Conservation (phyloP, 2,797 vertebrate species). For the Notamacropus eugenii region DNA sequence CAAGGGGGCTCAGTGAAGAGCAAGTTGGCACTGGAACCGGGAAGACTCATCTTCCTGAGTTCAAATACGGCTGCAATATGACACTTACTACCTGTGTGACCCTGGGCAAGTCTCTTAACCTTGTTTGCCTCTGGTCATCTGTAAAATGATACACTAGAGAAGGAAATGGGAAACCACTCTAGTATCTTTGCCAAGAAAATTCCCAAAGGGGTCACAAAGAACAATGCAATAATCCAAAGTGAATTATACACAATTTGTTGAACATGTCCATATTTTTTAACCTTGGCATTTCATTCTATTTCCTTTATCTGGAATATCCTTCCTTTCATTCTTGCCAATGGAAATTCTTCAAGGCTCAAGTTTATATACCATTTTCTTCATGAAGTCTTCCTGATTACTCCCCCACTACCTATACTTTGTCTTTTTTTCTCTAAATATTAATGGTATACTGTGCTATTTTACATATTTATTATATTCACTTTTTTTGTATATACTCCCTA, state of each 20-base stretch:
- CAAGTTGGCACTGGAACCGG: fast-evolving
- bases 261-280: no score
- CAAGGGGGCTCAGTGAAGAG: neutral
- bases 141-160: neutral
- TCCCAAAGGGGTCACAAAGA: no score
- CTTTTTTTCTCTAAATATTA: neutral
- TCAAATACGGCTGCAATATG: neutral
- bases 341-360: no score
- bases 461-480: neutral
- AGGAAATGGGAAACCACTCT: neutral
- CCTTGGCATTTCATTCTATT: no score
- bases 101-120: neutral
- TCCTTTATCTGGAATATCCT: no score
- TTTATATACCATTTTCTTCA: no score
- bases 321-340: no score
- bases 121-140: neutral
- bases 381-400: no score
- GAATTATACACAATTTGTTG: no score
- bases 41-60: neutral
- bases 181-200: no score
- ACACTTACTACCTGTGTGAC: neutral
- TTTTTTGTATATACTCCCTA: no score
- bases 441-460: neutral
- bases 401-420: neutral
- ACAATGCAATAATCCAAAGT: no score